Conservation (phyloP, 2,113 vertebrate genomes). For the Sakesphorus luctuosus region DNA sequence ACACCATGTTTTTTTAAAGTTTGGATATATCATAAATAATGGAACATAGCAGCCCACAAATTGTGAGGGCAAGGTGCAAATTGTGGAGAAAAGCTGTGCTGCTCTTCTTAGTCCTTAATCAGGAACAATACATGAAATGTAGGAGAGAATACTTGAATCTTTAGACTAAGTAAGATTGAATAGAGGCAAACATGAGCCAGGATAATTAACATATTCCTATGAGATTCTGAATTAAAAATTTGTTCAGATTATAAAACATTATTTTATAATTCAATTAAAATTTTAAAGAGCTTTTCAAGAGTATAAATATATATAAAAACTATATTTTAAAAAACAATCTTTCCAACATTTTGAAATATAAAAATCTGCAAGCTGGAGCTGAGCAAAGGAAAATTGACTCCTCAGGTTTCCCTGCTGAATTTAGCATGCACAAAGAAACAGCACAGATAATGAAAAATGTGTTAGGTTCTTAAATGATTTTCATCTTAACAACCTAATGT, state of each 20-base stretch:
- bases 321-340: background rate
- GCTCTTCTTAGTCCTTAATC: background rate
- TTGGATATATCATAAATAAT: background rate
- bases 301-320: background rate
- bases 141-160: background rate
- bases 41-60: background rate
- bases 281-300: background rate
- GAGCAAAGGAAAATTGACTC: background rate
- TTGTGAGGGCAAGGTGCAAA: background rate
- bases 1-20: background rate
- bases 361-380: background rate
- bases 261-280: background rate
- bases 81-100: background rate
- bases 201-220: background rate
- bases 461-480: background rate
- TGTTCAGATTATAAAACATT: background rate
- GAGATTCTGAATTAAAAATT: background rate
- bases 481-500: background rate
- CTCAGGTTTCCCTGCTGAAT: background rate
- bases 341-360: background rate
- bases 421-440: background rate
- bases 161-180: background rate
- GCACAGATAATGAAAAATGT: background rate
- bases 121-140: background rate
- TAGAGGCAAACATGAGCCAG: background rate